Evolutionary conservation across 2,797 vertebrate species (phyloP), one percentile per base, ranked within the genome.

Genomic region (Sylvia borin): DNA sequence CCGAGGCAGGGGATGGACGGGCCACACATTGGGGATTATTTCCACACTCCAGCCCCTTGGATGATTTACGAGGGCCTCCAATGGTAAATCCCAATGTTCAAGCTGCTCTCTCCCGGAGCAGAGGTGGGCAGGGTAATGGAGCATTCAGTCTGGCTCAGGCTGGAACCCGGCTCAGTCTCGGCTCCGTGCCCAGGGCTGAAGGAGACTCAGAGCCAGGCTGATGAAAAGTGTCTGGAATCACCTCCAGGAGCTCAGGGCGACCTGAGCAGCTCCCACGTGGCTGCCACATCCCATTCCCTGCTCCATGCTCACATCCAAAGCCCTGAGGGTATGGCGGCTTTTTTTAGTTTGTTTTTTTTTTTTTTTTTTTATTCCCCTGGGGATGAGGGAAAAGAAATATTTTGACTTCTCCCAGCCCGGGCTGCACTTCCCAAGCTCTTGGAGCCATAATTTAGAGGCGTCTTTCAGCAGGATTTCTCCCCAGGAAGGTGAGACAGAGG

Each of bases 41-140:
- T 94, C 95, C 94, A 94, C 84, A 15, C 21, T 60, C 73, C 86
- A 91, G 74, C 58, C 89, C 66, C 7, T 3, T 3, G 66, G 72
- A 50, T 97, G 88, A 98, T 97, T 97, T 90, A 97, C 85, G 91
- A 90, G 66, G 80, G 68, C 65, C 90, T 77, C 74, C 89, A 90
- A 75, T 31, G 90, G 94, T 86, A 87, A 95, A 93, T 64, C 64
- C 89, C 42, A n/a, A 88, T 16, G 68, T 75, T 86, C 65, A 34
- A 55, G 62, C 66, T 34, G 75, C 34, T 88, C 93, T 96, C 95
- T 94, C 94, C 97, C 91, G 97, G 97, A 42, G 95, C 91, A 74
- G 87, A 97, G 97, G 93, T 97, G 97, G 96, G 97, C 94, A 96
- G 94, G 96, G 96, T 87, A 97, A 98, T 93, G 97, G 95, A 95